A percentile compares a stretch with the other conserved stretches of the same genome.
These are phyloP conservation scores for Oostethus manadensis DNA, from an alignment of 2,113 vertebrate species.

Conservation along the genomic window DNA sequence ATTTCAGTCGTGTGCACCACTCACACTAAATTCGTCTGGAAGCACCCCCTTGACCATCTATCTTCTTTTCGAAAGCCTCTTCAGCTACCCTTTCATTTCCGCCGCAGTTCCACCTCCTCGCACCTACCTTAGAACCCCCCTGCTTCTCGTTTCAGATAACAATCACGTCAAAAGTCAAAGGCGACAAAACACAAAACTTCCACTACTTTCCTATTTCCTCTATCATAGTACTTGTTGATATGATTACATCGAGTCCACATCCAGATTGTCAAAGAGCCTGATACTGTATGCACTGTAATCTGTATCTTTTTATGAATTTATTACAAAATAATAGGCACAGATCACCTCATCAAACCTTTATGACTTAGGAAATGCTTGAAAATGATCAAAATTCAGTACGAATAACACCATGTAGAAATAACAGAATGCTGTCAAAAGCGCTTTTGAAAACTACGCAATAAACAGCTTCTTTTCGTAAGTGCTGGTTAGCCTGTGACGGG, in stretches of 20 bases:
- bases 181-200: background rate
- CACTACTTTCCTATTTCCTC: background rate
- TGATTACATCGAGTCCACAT: too few species aligned
- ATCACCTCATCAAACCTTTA: background rate
- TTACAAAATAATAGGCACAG: background rate
- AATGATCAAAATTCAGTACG: too few species aligned
- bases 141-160: background rate
- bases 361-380: too few species aligned
- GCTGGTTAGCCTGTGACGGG: too few species aligned
- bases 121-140: conserved; percentile 1
- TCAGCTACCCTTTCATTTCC: conserved; percentile 9
- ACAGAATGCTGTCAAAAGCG: too few species aligned
- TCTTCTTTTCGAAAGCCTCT: conserved; percentile 11
- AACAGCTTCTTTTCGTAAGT: too few species aligned
- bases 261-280: too few species aligned
- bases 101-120: background rate
- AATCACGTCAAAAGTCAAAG: background rate
- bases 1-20: conserved; percentile 3
- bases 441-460: too few species aligned
- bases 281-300: too few species aligned
- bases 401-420: too few species aligned
- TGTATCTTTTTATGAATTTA: background rate
- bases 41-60: conserved; percentile 7
- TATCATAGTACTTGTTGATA: background rate
- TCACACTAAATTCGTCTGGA: conserved; percentile 7